A percentile compares a stretch with the other conserved stretches of the same genome.
These are phyloP conservation scores for Parauchenoglanis ngamensis DNA, from an alignment of 2,797 vertebrate species.

Conservation along the genomic window DNA sequence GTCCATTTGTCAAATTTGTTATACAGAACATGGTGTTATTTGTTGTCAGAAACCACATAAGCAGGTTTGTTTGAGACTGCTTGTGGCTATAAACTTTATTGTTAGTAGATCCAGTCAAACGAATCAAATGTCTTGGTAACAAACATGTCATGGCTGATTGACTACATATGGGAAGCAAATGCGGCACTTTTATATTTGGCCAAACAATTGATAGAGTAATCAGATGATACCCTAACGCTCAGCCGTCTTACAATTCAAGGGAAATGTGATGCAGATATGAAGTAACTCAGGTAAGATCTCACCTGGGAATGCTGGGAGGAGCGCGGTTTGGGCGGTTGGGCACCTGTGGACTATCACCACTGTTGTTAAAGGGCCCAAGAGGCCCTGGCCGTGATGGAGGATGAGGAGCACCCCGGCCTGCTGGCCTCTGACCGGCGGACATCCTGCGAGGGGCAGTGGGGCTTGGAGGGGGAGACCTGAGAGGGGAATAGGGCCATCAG, in stretches of 20 bases:
- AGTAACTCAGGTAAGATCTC: constrained; percentile 59
- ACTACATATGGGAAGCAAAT: background rate
- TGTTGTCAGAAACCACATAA: background rate
- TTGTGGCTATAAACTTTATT: background rate
- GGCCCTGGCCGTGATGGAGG: constrained; percentile 86
- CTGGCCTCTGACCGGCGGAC: constrained; percentile 79
- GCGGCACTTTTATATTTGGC: too few species aligned
- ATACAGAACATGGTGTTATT: background rate
- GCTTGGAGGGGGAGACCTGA: constrained; percentile 88
- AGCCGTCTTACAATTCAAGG: background rate
- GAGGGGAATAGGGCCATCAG: background rate
- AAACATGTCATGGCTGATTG: background rate
- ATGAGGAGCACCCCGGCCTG: constrained; percentile 82
- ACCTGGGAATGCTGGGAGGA: constrained; percentile 93
- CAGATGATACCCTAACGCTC: background rate
- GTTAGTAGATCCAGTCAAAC: background rate
- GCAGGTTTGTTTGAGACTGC: background rate
- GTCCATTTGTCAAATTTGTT: background rate
- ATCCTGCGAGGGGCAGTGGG: constrained; percentile 86
- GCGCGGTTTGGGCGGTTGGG: constrained; percentile 91
- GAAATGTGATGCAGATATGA: background rate
- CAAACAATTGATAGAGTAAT: background rate
- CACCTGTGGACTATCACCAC: constrained; percentile 83
- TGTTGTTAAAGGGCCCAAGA: constrained; percentile 83
- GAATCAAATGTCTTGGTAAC: background rate